A percentile compares a stretch with the other conserved stretches of the same genome.
Conservation (phyloP, 2,797 vertebrate genomes). For the Phoebastria nigripes region DNA sequence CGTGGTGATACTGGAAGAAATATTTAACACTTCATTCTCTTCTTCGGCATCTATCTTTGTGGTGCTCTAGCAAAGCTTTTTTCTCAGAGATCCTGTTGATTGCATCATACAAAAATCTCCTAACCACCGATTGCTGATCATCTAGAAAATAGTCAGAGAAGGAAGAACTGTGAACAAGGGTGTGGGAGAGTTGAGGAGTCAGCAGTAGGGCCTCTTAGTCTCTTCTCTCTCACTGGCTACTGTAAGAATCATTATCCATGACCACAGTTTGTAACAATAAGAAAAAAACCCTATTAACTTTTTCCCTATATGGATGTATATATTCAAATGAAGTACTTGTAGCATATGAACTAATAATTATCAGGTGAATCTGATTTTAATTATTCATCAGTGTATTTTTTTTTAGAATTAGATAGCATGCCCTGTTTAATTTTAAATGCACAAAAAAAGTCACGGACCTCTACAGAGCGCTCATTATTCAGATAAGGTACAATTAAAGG, state of each 20-base stretch:
- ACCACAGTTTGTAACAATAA: not conserved
- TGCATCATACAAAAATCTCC: not conserved
- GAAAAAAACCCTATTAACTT: not conserved
- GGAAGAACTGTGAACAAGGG: not conserved
- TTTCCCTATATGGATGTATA: not conserved
- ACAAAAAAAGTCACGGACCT: not conserved
- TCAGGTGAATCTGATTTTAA: conserved; percentile 5
- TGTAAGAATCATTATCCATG: not conserved
- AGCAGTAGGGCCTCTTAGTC: not conserved
- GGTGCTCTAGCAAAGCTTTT: not conserved
- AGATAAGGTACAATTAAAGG: not conserved
- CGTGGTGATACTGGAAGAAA: not conserved
- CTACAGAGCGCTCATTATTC: not conserved
- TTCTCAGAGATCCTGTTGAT: not conserved
- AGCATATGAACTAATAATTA: not conserved
- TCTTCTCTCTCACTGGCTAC: not conserved
- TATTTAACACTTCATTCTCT: not conserved
- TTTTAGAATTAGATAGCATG: conserved; percentile 18
- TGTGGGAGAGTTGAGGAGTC: not conserved
- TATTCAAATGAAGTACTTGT: conserved; percentile 2
- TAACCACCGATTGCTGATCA: not conserved
- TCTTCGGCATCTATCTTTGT: not conserved
- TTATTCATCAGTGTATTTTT: conserved; percentile 17
- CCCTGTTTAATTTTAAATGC: conserved; percentile 14
- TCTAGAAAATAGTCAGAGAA: not conserved